A percentile compares a stretch with the other conserved stretches of the same genome.
Conservation (phyloP, 2,888 invertebrate species). For the Tanypteryx hageni region DNA sequence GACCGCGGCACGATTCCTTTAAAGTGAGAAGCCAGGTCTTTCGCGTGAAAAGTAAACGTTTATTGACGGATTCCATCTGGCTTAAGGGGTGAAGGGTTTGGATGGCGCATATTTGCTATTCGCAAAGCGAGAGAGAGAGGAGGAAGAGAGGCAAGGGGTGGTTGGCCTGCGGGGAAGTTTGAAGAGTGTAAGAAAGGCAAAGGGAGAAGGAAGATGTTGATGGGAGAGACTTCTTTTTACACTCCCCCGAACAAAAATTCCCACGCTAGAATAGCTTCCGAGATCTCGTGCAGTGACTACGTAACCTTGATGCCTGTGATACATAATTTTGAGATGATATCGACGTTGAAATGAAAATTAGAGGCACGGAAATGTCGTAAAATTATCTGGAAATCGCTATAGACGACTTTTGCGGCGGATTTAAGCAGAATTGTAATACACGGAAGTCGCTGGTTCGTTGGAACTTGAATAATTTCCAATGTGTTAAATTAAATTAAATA, state of each 20-base stretch:
- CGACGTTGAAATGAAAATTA: no score
- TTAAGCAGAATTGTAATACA: no score
- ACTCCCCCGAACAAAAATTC: background rate
- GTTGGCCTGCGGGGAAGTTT: background rate
- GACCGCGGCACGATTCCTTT: slow-evolving; percentile 52
- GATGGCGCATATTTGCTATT: background rate
- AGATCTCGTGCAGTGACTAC: background rate
- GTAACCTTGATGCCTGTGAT: background rate
- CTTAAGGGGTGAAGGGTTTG: background rate
- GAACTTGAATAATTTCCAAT: no score
- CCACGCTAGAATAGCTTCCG: background rate
- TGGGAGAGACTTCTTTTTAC: background rate
- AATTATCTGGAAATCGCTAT: no score
- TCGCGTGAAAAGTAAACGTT: background rate
- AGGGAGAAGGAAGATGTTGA: background rate
- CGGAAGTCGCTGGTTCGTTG: no score
- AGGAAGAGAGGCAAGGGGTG: background rate
- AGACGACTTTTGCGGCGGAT: no score
- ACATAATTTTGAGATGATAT: slow-evolving; percentile 14
- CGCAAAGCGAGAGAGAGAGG: background rate
- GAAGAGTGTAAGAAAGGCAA: background rate
- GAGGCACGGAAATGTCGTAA: no score
- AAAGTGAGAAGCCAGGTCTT: slow-evolving; percentile 25
- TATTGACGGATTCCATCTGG: background rate
- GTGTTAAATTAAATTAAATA: no score